Evolutionary conservation across 2,113 vertebrate species (phyloP).

Genomic region (Nettapus auritus): DNA sequence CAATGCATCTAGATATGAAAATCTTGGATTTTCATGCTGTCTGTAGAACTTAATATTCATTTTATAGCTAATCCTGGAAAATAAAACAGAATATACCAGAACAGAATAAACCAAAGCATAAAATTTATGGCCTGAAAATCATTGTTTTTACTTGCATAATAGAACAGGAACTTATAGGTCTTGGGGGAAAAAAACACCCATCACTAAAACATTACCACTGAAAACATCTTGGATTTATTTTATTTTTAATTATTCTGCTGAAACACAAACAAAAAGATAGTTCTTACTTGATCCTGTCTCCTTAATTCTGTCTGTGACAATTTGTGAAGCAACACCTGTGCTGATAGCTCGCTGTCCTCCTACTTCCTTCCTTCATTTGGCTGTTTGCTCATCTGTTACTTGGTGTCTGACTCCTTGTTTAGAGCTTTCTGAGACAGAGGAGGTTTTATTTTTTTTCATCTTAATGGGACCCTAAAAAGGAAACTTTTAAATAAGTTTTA

Average conservation of each 20-base stretch:
- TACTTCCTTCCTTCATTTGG: background rate
- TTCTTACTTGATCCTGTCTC: background rate
- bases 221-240: background rate
- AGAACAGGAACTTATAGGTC: background rate
- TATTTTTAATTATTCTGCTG: background rate
- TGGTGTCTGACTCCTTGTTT: background rate
- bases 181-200: background rate
- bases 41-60: background rate
- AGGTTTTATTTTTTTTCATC: background rate
- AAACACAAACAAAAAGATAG: background rate
- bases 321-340: background rate
- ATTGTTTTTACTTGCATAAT: background rate
- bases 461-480: background rate
- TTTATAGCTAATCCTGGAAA: background rate
- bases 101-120: no score
- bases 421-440: background rate
- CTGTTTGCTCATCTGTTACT: slow-evolving; percentile 41
- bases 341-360: background rate
- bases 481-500: background rate
- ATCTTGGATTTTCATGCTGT: background rate
- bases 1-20: background rate
- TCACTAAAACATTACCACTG: background rate
- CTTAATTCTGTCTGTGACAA: background rate
- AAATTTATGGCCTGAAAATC: background rate
- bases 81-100: background rate